Base-by-base conservation (phyloP, 1,140 invertebrate species). In the Drosophila tani region DNA sequence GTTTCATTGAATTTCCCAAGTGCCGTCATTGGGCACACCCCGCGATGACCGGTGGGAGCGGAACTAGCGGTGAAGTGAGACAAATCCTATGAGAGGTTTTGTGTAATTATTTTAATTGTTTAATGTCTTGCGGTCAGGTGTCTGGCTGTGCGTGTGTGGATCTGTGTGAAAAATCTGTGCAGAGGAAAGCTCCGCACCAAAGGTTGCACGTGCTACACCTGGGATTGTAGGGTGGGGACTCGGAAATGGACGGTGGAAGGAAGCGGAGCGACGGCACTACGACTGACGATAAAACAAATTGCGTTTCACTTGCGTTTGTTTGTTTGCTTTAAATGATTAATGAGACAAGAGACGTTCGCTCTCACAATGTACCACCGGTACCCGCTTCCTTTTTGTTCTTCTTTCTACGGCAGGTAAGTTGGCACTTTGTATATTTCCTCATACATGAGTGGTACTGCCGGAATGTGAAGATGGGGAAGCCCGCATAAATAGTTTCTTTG, bases 21-120 rank as follows among this genome's bases (percentile, higher is more conserved):
- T 56, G 19, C 19, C 53, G 7, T 21, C 11, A 11, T 24, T 27
- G 32, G 32, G 43, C 15, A 12, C 35, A 41, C 15, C 55, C 15
- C 1, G 35, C 53, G 15, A 24, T 40, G 53, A 6, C 53, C 53
- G 24, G 19, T 56, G 21, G 21, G 12, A n/a, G n/a, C 47, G 51
- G 32, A 24, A 47, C 77, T 56, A 51, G 55, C 64, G 50, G 68
- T 55, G 66, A 81, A 71, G 81, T 68, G 81, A 70, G 66, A 73
- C 87, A 79, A 91, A 81, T 87, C 87, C 86, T 84, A 64, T 75
- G 78, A 82, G 82, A 84, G 78, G 74, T 81, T 81, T 81, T 81
- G 81, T 68, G 82, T 91, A 87, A 84, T 91, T 91, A 91, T 91
- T 91, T 91, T 91, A 91, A 91, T 91, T 91, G 87, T 91, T 91